Conservation (phyloP, 2,888 invertebrate species). For the Limnephilus rhombicus region DNA sequence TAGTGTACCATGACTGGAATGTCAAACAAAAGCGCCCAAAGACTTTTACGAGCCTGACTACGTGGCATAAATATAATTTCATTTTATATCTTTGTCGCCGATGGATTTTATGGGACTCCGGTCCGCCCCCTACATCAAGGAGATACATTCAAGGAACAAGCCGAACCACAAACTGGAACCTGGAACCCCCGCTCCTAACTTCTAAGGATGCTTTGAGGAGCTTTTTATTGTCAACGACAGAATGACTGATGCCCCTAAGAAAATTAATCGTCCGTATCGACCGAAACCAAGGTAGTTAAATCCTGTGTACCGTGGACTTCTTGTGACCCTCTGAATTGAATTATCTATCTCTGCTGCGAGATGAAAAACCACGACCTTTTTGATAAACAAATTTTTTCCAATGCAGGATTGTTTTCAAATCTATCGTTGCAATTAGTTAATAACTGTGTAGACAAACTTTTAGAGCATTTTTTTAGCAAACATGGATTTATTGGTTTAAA, state of each 20-base stretch:
- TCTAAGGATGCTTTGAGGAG: neutral
- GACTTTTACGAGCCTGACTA: constrained; percentile 56
- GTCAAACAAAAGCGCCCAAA: constrained; percentile 56
- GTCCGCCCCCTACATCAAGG: constrained; percentile 34
- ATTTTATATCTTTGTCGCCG: constrained; percentile 63
- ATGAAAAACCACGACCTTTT: neutral
- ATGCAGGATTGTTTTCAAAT: neutral
- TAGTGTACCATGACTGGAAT: constrained; percentile 59
- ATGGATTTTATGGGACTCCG: constrained; percentile 50
- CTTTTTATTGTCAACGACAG: constrained; percentile 6
- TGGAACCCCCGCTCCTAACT: neutral
- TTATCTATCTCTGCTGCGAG: neutral
- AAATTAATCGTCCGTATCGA: constrained; percentile 19
- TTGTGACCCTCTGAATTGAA: neutral
- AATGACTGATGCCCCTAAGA: neutral
- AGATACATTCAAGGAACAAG: constrained; percentile 7
- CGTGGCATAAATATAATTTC: constrained; percentile 64
- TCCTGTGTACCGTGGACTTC: neutral
- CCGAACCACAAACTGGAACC: neutral
- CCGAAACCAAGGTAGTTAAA: neutral
- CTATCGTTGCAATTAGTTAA: neutral
- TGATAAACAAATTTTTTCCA: neutral
- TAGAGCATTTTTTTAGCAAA: too few relatives aligned
- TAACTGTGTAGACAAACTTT: too few relatives aligned
- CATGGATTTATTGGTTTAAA: too few relatives aligned